Conservation (phyloP, 1,140 invertebrate genomes). For the Galendromus occidentalis region DNA sequence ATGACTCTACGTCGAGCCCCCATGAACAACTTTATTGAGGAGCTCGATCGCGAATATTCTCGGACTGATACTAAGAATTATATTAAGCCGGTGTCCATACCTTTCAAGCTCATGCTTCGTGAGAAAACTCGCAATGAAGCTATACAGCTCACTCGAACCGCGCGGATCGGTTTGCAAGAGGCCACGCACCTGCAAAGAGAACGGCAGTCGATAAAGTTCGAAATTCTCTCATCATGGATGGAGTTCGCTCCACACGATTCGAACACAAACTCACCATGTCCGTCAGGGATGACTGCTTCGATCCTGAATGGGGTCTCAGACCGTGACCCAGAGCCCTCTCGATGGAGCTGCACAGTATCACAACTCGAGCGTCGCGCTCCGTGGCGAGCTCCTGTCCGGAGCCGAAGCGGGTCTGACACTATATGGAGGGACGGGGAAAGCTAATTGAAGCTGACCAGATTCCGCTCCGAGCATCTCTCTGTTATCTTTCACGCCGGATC, state of each 20-base stretch:
- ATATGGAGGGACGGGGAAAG: slow-evolving; percentile 21
- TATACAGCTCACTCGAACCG: not conserved
- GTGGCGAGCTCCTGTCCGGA: not conserved
- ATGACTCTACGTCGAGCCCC: too few species aligned
- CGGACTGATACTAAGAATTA: too few species aligned
- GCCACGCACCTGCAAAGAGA: not conserved
- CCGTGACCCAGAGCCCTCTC: not conserved
- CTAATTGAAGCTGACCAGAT: too few species aligned
- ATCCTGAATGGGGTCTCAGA: not conserved
- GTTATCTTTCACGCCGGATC: too few species aligned
- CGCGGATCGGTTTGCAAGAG: not conserved
- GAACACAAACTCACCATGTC: not conserved
- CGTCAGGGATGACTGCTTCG: not conserved
- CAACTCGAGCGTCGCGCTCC: not conserved
- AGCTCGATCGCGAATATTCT: too few species aligned
- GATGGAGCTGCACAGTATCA: not conserved
- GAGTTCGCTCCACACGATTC: not conserved
- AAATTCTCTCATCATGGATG: too few species aligned
- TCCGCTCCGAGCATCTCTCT: too few species aligned
- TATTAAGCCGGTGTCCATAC: not conserved
- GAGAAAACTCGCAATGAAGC: not conserved
- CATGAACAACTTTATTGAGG: too few species aligned
- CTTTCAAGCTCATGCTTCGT: slow-evolving; percentile 5
- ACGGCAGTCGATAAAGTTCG: not conserved
- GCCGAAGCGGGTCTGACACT: slow-evolving; percentile 13